These are phyloP conservation scores for Archocentrus centrarchus DNA, from an alignment of 2,113 vertebrate genomes.

Conservation along the genomic window DNA sequence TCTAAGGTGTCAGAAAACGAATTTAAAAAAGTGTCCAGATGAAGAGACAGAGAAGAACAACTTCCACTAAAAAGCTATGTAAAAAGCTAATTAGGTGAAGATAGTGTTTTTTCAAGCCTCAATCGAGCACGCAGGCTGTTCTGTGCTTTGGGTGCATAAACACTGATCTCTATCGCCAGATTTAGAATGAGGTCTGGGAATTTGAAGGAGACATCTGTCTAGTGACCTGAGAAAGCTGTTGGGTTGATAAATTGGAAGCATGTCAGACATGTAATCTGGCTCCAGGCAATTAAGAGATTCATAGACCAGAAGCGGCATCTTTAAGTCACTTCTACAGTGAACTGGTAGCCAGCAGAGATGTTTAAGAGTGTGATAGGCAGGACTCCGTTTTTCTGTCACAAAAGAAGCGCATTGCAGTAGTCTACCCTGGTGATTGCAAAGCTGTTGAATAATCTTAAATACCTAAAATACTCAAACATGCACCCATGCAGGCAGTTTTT, in stretches of 20 bases:
- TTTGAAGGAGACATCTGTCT: slow-evolving; percentile 53
- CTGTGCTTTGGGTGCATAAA: slow-evolving; percentile 32
- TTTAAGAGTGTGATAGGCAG: not conserved
- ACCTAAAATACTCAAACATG: too few species aligned
- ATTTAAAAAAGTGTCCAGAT: not conserved
- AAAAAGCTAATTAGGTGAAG: slow-evolving; percentile 3
- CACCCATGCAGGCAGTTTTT: too few species aligned
- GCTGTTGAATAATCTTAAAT: too few species aligned
- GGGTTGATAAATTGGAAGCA: slow-evolving; percentile 47
- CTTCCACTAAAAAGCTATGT: not conserved
- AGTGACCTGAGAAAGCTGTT: slow-evolving; percentile 57
- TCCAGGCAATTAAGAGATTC: slow-evolving; percentile 38
- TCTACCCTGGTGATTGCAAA: too few species aligned
- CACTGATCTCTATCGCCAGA: slow-evolving; percentile 22
- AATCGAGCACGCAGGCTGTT: slow-evolving; percentile 32
- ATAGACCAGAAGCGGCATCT: slow-evolving; percentile 19
- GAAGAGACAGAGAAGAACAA: not conserved
- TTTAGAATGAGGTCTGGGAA: slow-evolving; percentile 41
- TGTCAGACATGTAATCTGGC: slow-evolving; percentile 43
- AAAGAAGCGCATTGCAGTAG: not conserved
- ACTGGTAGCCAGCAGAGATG: not conserved
- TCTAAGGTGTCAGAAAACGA: not conserved
- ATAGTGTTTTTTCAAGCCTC: slow-evolving; percentile 26
- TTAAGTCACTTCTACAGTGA: slow-evolving; percentile 15
- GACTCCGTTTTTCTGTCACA: not conserved